These are phyloP conservation scores for Crax fasciolata DNA, from an alignment of 2,797 vertebrate genomes.

Conservation along the genomic window DNA sequence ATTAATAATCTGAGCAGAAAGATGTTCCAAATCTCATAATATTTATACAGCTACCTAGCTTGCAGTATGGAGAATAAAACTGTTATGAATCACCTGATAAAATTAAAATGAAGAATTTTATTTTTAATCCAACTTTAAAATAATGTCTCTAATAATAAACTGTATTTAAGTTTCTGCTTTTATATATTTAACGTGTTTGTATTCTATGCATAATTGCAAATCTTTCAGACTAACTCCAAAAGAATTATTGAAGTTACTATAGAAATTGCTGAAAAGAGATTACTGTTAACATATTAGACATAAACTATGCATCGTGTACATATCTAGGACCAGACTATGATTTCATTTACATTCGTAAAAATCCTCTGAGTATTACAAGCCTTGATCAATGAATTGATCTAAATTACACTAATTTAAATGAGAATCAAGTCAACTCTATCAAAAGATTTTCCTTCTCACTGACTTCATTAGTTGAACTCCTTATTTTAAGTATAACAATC, in stretches of 20 bases:
- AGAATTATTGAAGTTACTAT: background rate
- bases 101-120: background rate
- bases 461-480: background rate
- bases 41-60: background rate
- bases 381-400: background rate
- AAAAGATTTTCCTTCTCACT: background rate
- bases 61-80: background rate
- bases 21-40: background rate
- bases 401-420: background rate
- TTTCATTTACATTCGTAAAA: background rate
- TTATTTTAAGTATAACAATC: background rate
- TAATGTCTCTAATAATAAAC: no score
- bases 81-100: background rate
- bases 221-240: background rate
- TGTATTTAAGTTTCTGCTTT: background rate
- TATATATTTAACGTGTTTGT: background rate
- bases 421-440: background rate
- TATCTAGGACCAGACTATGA: background rate
- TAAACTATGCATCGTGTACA: background rate
- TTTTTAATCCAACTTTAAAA: background rate
- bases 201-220: background rate
- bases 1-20: background rate
- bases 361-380: background rate
- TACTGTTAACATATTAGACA: background rate
- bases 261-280: slow-evolving; percentile 7